Evolutionary conservation across 2,113 vertebrate genomes (phyloP).

Genomic region (Corythornis vintsioides): DNA sequence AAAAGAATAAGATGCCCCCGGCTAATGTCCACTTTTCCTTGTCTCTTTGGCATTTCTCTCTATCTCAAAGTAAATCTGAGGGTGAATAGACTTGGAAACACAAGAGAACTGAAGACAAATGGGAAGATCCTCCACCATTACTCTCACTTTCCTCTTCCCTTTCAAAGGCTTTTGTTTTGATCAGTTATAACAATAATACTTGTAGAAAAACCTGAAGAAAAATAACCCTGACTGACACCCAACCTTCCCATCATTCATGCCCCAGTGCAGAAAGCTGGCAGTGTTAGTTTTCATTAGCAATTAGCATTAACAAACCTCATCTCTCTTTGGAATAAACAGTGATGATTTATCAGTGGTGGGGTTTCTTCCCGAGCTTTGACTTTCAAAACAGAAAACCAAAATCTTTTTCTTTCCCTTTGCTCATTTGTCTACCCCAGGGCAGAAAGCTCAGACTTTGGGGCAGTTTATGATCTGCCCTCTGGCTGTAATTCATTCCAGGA

Average conservation of each 20-base stretch:
- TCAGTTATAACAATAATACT: background rate
- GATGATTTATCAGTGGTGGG: background rate
- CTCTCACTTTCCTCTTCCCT: background rate
- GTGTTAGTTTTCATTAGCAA: background rate
- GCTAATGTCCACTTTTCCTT: background rate
- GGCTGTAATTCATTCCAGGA: background rate
- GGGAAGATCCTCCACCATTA: background rate
- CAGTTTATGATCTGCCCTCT: background rate
- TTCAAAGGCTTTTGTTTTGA: background rate
- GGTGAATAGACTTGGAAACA: background rate
- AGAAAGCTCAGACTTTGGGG: background rate
- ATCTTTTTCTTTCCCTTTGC: background rate
- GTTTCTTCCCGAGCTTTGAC: background rate
- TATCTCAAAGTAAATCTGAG: background rate
- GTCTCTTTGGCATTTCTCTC: background rate
- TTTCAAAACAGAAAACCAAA: background rate
- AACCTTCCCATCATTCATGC: background rate
- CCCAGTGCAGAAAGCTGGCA: background rate
- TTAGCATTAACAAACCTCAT: background rate
- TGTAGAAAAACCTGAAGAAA: background rate
- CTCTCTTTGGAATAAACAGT: background rate
- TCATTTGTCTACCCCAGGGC: background rate
- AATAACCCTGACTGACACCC: background rate
- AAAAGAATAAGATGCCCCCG: background rate
- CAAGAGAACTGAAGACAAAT: background rate